Base-by-base conservation (phyloP, 2,113 vertebrate species). In the Pontoporia blainvillei region DNA sequence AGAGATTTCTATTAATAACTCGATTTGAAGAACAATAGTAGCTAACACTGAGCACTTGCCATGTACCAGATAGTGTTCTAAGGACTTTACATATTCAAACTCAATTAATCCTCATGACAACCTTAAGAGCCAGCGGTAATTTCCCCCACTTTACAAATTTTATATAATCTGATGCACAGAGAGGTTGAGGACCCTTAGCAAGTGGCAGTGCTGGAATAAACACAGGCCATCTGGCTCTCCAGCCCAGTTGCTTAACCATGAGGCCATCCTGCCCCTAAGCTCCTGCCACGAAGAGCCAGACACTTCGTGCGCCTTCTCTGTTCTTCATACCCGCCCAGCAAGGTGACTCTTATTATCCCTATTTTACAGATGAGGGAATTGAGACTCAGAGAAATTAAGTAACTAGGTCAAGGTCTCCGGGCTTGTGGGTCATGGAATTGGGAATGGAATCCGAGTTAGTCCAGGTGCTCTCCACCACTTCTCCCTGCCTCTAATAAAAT, bases 1-100 rank as follows among this genome's bases (percentile, higher is more conserved):
- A 94, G 96, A 86, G 79, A 87, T 39, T 64, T 83, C 94, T 97
- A 54, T 90, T 88, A 94, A 89, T 95, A 95, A 96, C 90, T 91
- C 71, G 10, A 44, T 76, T 71, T 57, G 81, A 95, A 64, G n/a
- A 87, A 81, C 15, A 86, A 27, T 91, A 49, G 64, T 64, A 73
- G 62, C 54, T 18, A 36, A 90, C 25, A 25, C 41, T 1, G 73
- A 90, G 72, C 1, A 2, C 41, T 69, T 44, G 57, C 72, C 46
- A 15, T 18, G n/a, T 36, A 72, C 41, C 72, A 66, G 71, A 36
- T 46, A 81, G 61, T 14, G 34, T 46, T 29, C 49, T 46, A 67
- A 79, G 82, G 46, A 41, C 72, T 62, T 84, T 20, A 44, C n/a
- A 14, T 14, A 25, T 8, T n/a, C 1, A 2, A 67, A 46, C 57